These are phyloP conservation scores for Odontocolon sp. DNA, from an alignment of 2,888 invertebrate genomes.

Conservation along the genomic window DNA sequence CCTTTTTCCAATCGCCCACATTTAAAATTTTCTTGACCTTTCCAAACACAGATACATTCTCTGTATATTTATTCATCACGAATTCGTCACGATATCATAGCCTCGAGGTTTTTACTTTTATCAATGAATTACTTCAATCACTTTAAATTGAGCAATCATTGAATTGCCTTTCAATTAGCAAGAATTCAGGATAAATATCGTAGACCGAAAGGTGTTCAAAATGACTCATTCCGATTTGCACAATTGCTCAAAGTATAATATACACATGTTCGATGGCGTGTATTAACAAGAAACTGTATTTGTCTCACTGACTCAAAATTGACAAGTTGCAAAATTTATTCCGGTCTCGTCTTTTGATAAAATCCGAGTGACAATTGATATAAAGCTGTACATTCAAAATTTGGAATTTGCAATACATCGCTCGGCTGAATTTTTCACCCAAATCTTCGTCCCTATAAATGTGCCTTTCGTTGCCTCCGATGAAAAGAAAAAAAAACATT, in stretches of 20 bases:
- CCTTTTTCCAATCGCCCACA: conserved; percentile 40
- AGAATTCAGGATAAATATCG: background rate
- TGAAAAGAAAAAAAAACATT: conserved; percentile 10
- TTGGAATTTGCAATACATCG: no score
- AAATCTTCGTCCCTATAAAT: no score
- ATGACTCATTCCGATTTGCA: conserved; percentile 37
- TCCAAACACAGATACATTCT: conserved; percentile 19
- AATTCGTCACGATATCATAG: background rate
- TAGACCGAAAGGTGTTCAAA: conserved; percentile 8
- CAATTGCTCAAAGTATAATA: conserved; percentile 21
- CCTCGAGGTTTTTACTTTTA: background rate
- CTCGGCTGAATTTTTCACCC: no score
- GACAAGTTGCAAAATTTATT: background rate
- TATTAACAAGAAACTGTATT: conserved; percentile 48
- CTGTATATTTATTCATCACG: conserved; percentile 21
- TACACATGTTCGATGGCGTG: background rate
- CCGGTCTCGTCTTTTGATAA: conserved; percentile 1
- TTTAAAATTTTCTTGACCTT: conserved; percentile 44
- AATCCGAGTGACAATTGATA: background rate
- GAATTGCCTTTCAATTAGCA: conserved; percentile 14
- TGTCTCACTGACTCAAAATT: conserved; percentile 45
- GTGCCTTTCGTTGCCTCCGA: background rate
- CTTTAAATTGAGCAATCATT: conserved; percentile 30
- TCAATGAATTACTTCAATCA: conserved; percentile 8
- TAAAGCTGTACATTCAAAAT: no score